Evolutionary conservation across 1,140 invertebrate species (phyloP).

Genomic region (Delia radicum): DNA sequence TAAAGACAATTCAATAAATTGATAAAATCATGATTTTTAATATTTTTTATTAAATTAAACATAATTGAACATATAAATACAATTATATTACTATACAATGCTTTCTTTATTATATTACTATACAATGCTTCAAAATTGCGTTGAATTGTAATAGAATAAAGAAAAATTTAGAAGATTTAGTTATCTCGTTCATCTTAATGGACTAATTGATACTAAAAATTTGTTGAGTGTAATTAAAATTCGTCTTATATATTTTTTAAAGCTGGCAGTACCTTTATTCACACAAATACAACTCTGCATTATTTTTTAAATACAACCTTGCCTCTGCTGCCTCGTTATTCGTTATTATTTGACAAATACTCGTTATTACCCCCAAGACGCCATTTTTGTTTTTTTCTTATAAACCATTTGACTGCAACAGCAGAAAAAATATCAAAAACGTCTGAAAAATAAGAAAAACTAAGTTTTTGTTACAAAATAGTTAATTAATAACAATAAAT

Average conservation of each 20-base stretch:
- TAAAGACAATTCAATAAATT: no score
- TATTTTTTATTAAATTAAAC: background rate
- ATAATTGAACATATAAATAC: no score
- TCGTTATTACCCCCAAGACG: slow-evolving; percentile 3
- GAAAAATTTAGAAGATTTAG: no score
- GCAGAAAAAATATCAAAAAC: background rate
- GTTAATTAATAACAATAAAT: background rate
- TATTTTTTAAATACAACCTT: background rate
- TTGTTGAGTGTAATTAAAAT: no score
- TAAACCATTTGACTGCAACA: background rate
- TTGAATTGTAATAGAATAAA: no score
- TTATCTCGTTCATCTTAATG: no score
- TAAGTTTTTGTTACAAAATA: background rate
- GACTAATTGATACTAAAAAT: no score
- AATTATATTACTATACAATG: no score
- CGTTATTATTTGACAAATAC: background rate
- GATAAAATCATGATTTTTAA: no score
- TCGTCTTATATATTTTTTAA: background rate
- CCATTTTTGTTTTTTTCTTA: slow-evolving; percentile 2
- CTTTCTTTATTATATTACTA: no score
- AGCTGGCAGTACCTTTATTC: background rate
- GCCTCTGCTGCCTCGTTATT: background rate
- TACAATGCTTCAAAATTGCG: no score
- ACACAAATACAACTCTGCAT: background rate
- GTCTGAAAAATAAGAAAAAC: background rate